These are phyloP conservation scores for Adelosebastes latens DNA, from an alignment of 2,797 vertebrate genomes.

Conservation along the genomic window DNA sequence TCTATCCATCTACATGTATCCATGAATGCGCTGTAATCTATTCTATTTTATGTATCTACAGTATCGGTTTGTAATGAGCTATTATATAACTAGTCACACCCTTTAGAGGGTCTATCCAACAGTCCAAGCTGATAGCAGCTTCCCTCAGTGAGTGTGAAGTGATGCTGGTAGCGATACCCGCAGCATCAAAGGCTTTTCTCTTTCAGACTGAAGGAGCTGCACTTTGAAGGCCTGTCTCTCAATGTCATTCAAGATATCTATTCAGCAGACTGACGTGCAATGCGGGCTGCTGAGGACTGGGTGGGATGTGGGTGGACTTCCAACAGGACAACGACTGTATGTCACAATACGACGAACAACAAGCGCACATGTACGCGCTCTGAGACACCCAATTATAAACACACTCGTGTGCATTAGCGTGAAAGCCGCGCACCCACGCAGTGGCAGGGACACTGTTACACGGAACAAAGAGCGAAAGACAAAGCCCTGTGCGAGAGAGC, in stretches of 20 bases:
- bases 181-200: conserved; percentile 42
- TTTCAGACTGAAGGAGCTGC: conserved; percentile 19
- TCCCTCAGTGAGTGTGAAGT: conserved; percentile 36
- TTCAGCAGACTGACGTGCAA: conserved; percentile 45
- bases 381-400: conserved; percentile 42
- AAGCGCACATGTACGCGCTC: conserved; percentile 23
- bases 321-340: conserved; percentile 49
- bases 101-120: conserved; percentile 4
- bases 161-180: conserved; percentile 13
- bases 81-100: conserved; percentile 32
- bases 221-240: conserved; percentile 49
- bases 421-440: conserved; percentile 48
- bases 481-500: conserved; percentile 38
- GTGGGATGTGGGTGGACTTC: conserved; percentile 56
- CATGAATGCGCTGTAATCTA: conserved; percentile 3
- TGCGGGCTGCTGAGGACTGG: conserved; percentile 31
- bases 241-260: conserved; percentile 46
- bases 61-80: conserved; percentile 19
- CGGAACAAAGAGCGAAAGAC: conserved; percentile 61
- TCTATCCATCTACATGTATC: not conserved
- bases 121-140: conserved; percentile 18
- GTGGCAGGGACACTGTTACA: conserved; percentile 40
- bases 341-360: conserved; percentile 38
- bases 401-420: conserved; percentile 31
- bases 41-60: not conserved